Conservation (phyloP, 1,140 invertebrate species). For the Drosophila bifasciata region DNA sequence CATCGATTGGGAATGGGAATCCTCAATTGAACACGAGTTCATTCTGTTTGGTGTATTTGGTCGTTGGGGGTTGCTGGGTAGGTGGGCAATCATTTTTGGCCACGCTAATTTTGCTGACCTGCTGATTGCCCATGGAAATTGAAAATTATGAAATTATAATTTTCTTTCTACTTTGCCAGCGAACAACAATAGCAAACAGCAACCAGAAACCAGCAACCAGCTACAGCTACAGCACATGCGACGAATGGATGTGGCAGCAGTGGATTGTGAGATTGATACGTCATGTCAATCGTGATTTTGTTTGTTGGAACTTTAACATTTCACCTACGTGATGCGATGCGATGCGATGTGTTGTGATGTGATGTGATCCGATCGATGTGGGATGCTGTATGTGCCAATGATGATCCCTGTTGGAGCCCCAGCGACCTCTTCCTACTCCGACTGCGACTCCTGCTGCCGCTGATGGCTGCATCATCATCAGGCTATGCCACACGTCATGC, state of each 20-base stretch:
- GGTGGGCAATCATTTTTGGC: conserved; percentile 75
- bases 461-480: conserved; percentile 24
- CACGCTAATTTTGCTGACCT: conserved; percentile 81
- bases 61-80: conserved; percentile 35
- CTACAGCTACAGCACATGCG: conserved; percentile 58
- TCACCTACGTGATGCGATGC: conserved; percentile 74
- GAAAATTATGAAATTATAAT: conserved; percentile 81
- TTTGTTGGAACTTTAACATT: conserved; percentile 82
- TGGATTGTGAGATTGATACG: conserved; percentile 51
- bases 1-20: conserved; percentile 36
- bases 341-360: conserved; percentile 48
- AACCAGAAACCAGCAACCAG: conserved; percentile 9
- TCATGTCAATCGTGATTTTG: conserved; percentile 82
- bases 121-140: conserved; percentile 81
- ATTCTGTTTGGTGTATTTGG: no score
- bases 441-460: conserved; percentile 2
- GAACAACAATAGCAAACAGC: no score
- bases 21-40: conserved; percentile 6
- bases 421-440: conserved; percentile 35
- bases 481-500: conserved; percentile 75
- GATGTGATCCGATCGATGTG: conserved; percentile 27
- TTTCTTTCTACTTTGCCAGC: conserved; percentile 60
- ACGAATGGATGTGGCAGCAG: conserved; percentile 11
- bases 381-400: conserved; percentile 15
- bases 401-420: conserved; percentile 20